Evolutionary conservation across 2,113 vertebrate species (phyloP).

Genomic region (Toxostoma redivivum): DNA sequence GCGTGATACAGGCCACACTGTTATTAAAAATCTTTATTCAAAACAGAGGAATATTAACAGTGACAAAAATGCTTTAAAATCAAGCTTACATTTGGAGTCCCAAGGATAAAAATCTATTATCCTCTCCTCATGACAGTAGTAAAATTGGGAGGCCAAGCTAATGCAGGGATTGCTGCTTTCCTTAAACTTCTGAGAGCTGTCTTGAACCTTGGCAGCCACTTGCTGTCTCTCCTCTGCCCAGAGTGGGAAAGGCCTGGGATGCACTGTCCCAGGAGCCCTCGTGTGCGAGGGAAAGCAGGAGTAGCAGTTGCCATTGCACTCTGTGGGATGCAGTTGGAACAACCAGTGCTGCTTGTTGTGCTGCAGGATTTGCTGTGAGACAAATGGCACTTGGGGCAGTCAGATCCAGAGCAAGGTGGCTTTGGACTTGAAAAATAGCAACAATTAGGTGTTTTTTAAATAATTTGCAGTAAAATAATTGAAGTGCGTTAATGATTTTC

Average conservation of each 20-base stretch:
- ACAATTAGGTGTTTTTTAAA: not conserved
- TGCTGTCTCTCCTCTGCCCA: not conserved
- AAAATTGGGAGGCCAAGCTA: not conserved
- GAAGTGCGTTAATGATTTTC: not conserved
- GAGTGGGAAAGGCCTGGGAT: not conserved
- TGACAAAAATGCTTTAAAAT: not conserved
- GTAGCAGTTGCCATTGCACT: not conserved
- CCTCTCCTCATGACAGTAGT: not conserved
- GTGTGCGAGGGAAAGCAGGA: not conserved
- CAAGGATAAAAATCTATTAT: not conserved
- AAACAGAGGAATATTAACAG: not conserved
- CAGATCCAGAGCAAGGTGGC: not conserved
- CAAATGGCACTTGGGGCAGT: not conserved
- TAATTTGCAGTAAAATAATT: not conserved
- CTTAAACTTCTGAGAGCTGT: not conserved
- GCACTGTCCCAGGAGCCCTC: not conserved
- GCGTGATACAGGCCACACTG: fast-evolving
- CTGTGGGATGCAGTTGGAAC: not conserved
- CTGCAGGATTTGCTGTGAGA: not conserved
- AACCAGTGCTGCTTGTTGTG: not conserved
- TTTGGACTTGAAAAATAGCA: not conserved
- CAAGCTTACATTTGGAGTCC: not conserved
- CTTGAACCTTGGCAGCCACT: not conserved
- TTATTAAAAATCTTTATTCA: not conserved
- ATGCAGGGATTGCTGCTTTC: not conserved